phyloP scores from a whole-genome alignment of 2,888 invertebrate species.

The Tipula unca region DNA sequence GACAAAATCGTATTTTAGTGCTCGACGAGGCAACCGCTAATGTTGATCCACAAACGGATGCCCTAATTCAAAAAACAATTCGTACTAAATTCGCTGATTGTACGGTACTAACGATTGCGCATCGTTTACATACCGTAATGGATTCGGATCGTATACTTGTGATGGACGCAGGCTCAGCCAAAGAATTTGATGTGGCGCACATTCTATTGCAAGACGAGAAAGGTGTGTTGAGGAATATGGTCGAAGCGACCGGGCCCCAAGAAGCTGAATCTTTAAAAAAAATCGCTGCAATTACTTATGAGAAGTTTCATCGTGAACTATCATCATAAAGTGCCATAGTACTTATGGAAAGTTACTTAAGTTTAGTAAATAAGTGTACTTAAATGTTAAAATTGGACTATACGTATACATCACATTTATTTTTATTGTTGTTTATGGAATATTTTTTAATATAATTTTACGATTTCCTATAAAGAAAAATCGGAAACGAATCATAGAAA shows the following conservation, averaged over 20 bases:
- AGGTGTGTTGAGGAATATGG: constrained; percentile 59
- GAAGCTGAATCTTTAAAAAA: not conserved
- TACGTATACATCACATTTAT: not conserved
- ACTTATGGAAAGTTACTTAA: not conserved
- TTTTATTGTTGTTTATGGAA: not conserved
- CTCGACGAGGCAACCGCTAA: constrained; percentile 65
- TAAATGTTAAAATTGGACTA: not conserved
- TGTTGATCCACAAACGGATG: constrained; percentile 45
- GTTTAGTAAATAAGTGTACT: not conserved
- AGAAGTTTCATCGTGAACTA: not conserved
- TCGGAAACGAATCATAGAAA: not conserved
- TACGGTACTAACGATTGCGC: constrained; percentile 8
- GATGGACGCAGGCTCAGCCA: constrained; percentile 70
- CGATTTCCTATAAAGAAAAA: not conserved
- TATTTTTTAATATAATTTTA: not conserved
- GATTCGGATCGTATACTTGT: constrained; percentile 41
- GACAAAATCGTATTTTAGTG: constrained; percentile 53
- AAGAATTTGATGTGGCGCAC: constrained; percentile 44
- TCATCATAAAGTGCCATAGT: not conserved
- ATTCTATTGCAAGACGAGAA: constrained; percentile 42
- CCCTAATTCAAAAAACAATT: constrained; percentile 9
- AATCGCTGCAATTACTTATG: constrained; percentile 1
- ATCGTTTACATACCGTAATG: constrained; percentile 17
- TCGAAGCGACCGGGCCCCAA: constrained; percentile 55
- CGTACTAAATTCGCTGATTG: not conserved